Conservation (phyloP, 2,888 invertebrate species). For the Isoperla grammatica region DNA sequence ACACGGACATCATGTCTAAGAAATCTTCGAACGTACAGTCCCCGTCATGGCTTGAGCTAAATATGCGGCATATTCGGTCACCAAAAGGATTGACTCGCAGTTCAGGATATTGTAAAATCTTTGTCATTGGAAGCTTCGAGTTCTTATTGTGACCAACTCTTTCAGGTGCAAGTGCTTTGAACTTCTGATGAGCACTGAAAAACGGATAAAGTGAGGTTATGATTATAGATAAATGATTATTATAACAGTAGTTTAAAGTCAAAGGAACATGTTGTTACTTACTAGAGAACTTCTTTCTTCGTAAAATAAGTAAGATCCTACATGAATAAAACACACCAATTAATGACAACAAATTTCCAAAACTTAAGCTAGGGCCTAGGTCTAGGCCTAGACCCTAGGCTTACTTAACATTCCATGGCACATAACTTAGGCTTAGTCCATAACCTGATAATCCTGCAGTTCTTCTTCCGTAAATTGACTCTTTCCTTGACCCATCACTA, state of each 20-base stretch:
- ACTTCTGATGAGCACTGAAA: slow-evolving; percentile 81
- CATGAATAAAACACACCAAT: slow-evolving; percentile 29
- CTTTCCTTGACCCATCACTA: slow-evolving; percentile 68
- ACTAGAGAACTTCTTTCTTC: slow-evolving; percentile 88
- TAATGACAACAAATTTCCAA: neutral
- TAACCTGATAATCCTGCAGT: slow-evolving; percentile 84
- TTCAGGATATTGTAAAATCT: slow-evolving; percentile 82
- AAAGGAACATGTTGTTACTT: too few relatives aligned
- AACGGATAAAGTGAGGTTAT: slow-evolving; percentile 24
- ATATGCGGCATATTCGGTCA: slow-evolving; percentile 87
- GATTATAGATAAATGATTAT: neutral
- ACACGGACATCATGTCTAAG: slow-evolving; percentile 94
- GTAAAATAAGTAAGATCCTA: slow-evolving; percentile 91
- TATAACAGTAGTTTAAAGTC: too few relatives aligned
- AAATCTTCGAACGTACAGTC: slow-evolving; percentile 94
- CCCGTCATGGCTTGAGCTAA: slow-evolving; percentile 81
- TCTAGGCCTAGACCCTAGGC: too few relatives aligned
- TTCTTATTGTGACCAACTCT: slow-evolving; percentile 85
- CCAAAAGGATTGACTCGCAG: slow-evolving; percentile 86
- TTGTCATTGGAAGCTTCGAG: slow-evolving; percentile 76
- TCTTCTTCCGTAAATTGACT: slow-evolving; percentile 85
- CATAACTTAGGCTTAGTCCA: neutral
- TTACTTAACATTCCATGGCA: too few relatives aligned
- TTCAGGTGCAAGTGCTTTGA: slow-evolving; percentile 82
- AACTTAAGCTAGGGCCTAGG: too few relatives aligned